Conservation (phyloP, 2,888 invertebrate species). For the Pyrocoelia pectoralis region DNA sequence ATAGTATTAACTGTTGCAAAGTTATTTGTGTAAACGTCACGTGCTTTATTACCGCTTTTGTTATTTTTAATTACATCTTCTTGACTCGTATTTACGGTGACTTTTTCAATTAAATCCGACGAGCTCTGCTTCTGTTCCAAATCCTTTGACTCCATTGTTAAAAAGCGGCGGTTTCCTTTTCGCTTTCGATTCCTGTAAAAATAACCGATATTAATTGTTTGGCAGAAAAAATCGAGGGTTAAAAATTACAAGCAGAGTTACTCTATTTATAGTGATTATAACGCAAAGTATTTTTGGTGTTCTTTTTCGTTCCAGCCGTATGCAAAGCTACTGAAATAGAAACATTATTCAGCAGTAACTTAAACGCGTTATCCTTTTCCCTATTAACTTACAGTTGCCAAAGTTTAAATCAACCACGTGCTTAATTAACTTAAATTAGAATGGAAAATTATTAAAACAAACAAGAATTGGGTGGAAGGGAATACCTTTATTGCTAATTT, state of each 20-base stretch:
- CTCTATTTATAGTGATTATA: background rate
- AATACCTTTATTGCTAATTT: too few species aligned
- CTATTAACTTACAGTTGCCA: background rate
- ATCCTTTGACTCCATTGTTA: background rate
- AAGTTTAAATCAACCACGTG: slow-evolving; percentile 8
- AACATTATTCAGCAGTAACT: too few species aligned
- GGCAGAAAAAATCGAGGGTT: background rate
- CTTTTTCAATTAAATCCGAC: background rate
- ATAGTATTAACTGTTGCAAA: too few species aligned
- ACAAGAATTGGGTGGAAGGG: background rate
- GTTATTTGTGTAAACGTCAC: background rate
- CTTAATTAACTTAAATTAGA: background rate
- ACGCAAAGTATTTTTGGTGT: background rate
- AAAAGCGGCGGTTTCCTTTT: background rate
- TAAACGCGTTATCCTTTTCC: too few species aligned
- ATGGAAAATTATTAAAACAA: background rate
- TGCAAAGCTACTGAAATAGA: too few species aligned
- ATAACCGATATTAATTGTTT: slow-evolving; percentile 1
- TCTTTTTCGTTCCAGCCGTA: background rate
- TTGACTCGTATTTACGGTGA: background rate
- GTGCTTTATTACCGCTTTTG: background rate
- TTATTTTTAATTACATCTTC: background rate
- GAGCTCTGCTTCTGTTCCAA: background rate
- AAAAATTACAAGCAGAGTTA: background rate
- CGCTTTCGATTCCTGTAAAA: slow-evolving; percentile 3